Evolutionary conservation across 2,113 vertebrate genomes (phyloP).

Genomic region (Carettochelys insculpta): DNA sequence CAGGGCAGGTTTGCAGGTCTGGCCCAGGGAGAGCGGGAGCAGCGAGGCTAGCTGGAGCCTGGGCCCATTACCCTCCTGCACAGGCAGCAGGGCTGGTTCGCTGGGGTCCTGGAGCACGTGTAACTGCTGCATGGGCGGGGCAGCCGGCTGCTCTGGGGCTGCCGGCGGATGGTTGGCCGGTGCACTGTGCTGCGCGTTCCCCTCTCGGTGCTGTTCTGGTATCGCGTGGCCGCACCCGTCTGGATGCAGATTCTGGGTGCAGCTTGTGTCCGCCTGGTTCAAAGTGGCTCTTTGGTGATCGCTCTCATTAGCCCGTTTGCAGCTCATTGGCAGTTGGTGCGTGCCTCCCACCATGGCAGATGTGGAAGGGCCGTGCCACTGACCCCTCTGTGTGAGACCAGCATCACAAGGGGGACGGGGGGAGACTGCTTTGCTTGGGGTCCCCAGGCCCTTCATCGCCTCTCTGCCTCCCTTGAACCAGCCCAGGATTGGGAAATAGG

Average conservation of each 20-base stretch:
- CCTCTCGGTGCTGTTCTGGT: no score
- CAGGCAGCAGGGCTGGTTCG: not conserved
- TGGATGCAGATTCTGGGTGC: no score
- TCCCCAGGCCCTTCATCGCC: not conserved
- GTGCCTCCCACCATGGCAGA: not conserved
- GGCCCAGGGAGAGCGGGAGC: not conserved
- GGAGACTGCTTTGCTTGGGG: not conserved
- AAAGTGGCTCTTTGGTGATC: not conserved
- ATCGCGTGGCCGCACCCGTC: not conserved
- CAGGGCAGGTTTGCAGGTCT: not conserved
- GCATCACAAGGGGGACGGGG: not conserved
- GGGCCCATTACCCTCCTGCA: not conserved
- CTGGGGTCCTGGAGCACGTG: accelerated
- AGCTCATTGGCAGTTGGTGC: no score
- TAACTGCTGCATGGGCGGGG: accelerated
- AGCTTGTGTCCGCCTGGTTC: no score
- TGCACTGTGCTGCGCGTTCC: no score
- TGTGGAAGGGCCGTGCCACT: not conserved
- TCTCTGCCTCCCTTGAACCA: not conserved
- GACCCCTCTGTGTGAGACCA: not conserved
- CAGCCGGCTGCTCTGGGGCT: no score
- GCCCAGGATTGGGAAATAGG: not conserved
- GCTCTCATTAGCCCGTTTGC: not conserved
- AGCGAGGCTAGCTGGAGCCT: not conserved
- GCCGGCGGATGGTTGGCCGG: no score